Conservation (phyloP, 1,140 invertebrate genomes). For the Bombus sibiricus region DNA sequence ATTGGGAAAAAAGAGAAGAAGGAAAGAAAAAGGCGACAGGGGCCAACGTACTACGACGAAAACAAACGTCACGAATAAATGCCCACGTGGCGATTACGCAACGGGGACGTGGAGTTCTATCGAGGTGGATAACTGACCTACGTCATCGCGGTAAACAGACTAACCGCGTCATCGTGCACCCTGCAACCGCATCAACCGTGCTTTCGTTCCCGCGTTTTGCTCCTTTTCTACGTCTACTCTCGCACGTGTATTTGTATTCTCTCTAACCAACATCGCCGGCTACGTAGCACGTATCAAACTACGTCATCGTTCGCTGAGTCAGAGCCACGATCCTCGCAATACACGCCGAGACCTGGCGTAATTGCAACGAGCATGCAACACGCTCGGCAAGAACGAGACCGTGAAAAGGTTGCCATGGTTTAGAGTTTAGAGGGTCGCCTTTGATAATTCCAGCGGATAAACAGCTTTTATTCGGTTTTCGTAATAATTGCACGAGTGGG, state of each 20-base stretch:
- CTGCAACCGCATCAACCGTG: slow-evolving; percentile 32
- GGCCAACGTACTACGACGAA: not conserved
- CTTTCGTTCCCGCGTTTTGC: slow-evolving; percentile 21
- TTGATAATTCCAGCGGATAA: not conserved
- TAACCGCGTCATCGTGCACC: slow-evolving; percentile 50
- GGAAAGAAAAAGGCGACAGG: not conserved
- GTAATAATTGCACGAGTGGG: not conserved
- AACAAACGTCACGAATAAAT: slow-evolving; percentile 9
- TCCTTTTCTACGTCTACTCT: slow-evolving; percentile 19
- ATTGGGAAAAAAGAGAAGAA: not conserved
- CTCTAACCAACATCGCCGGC: slow-evolving; percentile 23
- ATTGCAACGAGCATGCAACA: slow-evolving; percentile 36
- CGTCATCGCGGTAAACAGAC: slow-evolving; percentile 62
- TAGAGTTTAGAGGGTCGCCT: not conserved
- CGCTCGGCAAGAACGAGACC: slow-evolving; percentile 1
- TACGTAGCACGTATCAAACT: slow-evolving; percentile 51
- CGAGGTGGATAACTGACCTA: slow-evolving; percentile 66
- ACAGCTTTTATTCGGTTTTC: not conserved
- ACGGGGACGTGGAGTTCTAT: slow-evolving; percentile 37
- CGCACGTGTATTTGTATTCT: slow-evolving; percentile 19
- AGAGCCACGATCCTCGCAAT: slow-evolving; percentile 24
- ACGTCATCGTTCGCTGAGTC: slow-evolving; percentile 61
- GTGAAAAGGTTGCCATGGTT: not conserved
- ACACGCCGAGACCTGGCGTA: not conserved
- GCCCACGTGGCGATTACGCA: slow-evolving; percentile 48